A percentile compares a stretch with the other conserved stretches of the same genome.
Conservation (phyloP, 2,888 invertebrate genomes). For the Fabriciana adippe region DNA sequence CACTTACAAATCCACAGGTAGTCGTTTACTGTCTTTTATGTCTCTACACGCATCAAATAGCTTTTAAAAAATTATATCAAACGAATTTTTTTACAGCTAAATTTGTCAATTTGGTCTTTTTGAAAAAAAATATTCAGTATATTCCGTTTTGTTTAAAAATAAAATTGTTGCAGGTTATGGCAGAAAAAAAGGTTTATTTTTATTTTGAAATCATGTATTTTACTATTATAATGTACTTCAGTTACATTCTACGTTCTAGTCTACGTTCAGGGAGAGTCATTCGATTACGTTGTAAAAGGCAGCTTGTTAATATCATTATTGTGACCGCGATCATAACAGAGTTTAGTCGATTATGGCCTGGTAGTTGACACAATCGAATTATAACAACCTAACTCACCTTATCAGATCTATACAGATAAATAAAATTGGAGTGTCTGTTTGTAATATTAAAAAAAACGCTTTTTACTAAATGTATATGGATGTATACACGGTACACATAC, state of each 20-base stretch:
- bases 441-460: too few relatives aligned
- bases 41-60: constrained; percentile 3
- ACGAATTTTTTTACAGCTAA: neutral
- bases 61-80: neutral
- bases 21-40: neutral
- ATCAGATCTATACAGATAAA: too few relatives aligned
- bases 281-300: neutral
- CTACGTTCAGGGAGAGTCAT: neutral
- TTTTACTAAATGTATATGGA: too few relatives aligned
- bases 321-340: constrained; percentile 3
- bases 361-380: neutral
- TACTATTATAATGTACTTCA: too few relatives aligned
- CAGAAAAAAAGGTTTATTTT: neutral
- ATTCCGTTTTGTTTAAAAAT: too few relatives aligned
- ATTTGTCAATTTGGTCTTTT: neutral
- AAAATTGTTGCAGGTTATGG: neutral
- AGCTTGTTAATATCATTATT: constrained; percentile 6
- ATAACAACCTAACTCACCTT: constrained; percentile 8
- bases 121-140: too few relatives aligned
- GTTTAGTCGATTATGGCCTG: neutral
- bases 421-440: too few relatives aligned
- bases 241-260: too few relatives aligned
- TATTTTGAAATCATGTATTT: too few relatives aligned
- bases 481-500: too few relatives aligned
- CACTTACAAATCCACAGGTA: neutral